A percentile compares a stretch with the other conserved stretches of the same genome.
Conservation (phyloP, 2,888 invertebrate genomes). For the Lingula anatina region DNA sequence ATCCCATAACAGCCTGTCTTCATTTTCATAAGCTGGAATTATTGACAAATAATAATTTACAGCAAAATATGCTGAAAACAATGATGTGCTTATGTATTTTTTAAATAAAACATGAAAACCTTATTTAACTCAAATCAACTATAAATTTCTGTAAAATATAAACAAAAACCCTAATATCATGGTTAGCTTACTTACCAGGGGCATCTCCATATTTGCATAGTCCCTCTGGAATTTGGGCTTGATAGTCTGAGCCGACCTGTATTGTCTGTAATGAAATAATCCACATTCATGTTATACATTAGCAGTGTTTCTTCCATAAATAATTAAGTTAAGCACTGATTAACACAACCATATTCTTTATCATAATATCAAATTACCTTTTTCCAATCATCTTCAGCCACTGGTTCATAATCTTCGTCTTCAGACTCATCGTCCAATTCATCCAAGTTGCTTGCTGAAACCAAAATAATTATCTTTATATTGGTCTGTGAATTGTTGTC, state of each 20-base stretch:
- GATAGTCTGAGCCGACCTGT: slow-evolving; percentile 91
- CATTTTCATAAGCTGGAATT: slow-evolving; percentile 61
- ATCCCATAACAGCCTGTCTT: slow-evolving; percentile 91
- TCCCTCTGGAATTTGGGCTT: slow-evolving; percentile 89
- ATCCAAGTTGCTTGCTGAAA: too few species aligned
- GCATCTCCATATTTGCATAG: slow-evolving; percentile 88
- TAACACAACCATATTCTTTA: not conserved
- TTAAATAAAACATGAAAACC: too few species aligned
- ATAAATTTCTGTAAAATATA: not conserved
- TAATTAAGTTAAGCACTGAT: not conserved
- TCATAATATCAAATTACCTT: slow-evolving; percentile 60
- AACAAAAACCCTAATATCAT: not conserved
- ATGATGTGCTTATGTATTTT: too few species aligned
- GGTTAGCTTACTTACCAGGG: slow-evolving; percentile 37
- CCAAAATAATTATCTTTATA: too few species aligned
- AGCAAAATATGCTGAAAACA: too few species aligned
- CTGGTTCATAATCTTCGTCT: slow-evolving; percentile 46
- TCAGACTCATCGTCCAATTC: slow-evolving; percentile 59
- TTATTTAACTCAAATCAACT: too few species aligned
- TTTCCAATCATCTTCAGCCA: slow-evolving; percentile 61
- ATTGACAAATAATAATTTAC: too few species aligned
- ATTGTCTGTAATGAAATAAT: slow-evolving; percentile 62
- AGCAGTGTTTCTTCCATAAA: not conserved
- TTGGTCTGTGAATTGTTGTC: too few species aligned
- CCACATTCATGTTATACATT: not conserved